Evolutionary conservation across 2,888 invertebrate genomes (phyloP).

Genomic region (Copidosoma aretas): DNA sequence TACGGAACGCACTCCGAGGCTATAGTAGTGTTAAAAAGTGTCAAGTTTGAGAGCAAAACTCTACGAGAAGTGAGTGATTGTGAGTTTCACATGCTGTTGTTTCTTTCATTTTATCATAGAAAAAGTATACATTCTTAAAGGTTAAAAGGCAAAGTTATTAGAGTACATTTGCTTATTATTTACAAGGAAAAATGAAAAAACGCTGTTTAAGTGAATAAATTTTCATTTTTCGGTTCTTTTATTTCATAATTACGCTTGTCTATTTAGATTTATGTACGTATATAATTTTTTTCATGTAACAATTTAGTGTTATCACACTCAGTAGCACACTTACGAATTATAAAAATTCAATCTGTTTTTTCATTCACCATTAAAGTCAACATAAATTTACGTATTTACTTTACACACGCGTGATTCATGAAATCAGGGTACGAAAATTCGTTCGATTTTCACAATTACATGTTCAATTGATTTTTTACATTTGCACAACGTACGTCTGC

Average conservation of each 20-base stretch:
- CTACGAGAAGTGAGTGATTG: conserved; percentile 9
- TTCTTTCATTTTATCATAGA: conserved; percentile 14
- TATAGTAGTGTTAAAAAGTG: neutral
- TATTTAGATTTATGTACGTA: conserved; percentile 11
- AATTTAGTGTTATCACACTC: conserved; percentile 25
- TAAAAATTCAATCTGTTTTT: conserved; percentile 25
- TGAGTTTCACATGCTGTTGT: conserved; percentile 12
- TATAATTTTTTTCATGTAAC: conserved; percentile 17
- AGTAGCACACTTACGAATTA: conserved; percentile 21
- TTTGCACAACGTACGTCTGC: conserved; percentile 14
- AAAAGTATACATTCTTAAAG: conserved; percentile 34
- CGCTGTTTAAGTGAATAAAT: conserved; percentile 22
- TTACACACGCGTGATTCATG: conserved; percentile 5
- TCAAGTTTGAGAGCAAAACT: neutral
- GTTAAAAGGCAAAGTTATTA: conserved; percentile 33
- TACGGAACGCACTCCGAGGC: too few relatives aligned
- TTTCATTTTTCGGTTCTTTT: neutral
- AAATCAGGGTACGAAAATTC: conserved; percentile 18
- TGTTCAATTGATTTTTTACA: too few relatives aligned
- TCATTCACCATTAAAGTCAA: conserved; percentile 21
- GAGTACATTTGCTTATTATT: conserved; percentile 18
- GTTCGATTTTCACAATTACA: neutral
- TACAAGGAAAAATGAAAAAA: conserved; percentile 30
- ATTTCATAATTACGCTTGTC: neutral
- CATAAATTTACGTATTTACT: conserved; percentile 17